Evolutionary conservation across 2,113 vertebrate genomes (phyloP), one percentile per base, ranked within the genome.

Genomic region (Trichechus manatus): DNA sequence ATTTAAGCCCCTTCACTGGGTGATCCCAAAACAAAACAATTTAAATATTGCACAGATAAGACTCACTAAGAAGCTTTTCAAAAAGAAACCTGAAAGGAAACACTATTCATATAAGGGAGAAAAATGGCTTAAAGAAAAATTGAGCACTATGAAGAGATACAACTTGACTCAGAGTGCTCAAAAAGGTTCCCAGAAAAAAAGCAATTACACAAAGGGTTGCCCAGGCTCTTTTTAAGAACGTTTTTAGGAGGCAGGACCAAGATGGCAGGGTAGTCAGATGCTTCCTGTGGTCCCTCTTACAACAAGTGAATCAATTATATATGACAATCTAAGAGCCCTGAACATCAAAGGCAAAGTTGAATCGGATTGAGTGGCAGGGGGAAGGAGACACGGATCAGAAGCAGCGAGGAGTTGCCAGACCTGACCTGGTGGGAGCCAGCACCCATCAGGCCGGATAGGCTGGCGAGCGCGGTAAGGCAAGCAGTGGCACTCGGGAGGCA

Each of bases 181-280:
- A 63, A 68, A 84, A 33, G 96, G 92, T 90, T 92, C n/a, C 70
- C 36, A 91, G 59, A 84, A 36, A 79, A 92, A 92, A 92, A 89
- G 39, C 42, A 87, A 64, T 80, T 56, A 91, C 13, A 89, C 5
- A 72, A 13, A 50, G 33, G 5, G 36, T 29, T 85, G n/a, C 39
- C 36, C 23, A 72, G 31, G 50, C 17, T 83, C 44, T 42, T 86
- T 85, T 66, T 42, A 92, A 85, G 85, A 85, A 56, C 82, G 33
- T 77, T 93, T 61, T 61, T 10, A 64, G 39, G 39, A 39, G 39
- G 39, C 39, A 39, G 39, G 39, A 39, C 39, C 39, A 39, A 39
- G 39, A 39, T 39, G 39, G 39, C 39, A 39, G 39, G 39, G 39
- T 39, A 39, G 39, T 39, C 39, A 39, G 39, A 39, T 39, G 39